Conservation (phyloP, 2,888 invertebrate species). For the Heliconius ethilla region DNA sequence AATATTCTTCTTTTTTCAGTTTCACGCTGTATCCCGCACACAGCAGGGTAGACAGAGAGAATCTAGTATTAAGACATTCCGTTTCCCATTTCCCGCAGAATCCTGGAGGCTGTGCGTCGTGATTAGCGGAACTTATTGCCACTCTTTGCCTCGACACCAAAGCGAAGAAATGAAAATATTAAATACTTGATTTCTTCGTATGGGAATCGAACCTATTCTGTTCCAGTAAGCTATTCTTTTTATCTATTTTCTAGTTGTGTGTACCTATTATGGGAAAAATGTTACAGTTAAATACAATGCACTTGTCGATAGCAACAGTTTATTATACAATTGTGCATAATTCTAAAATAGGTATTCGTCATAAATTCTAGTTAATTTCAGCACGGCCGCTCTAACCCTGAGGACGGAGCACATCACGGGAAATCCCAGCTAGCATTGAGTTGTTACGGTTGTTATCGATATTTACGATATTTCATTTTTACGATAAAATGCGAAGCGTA, state of each 20-base stretch:
- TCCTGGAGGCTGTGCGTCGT: too few species aligned
- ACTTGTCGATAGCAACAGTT: not conserved
- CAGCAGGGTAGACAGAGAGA: too few species aligned
- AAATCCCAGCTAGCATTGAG: slow-evolving; percentile 31
- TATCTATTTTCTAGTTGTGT: not conserved
- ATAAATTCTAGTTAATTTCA: slow-evolving; percentile 25
- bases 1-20: too few species aligned
- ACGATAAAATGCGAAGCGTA: not conserved
- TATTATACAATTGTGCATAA: slow-evolving; percentile 9
- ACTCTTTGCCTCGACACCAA: too few species aligned
- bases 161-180: too few species aligned
- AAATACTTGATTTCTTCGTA: too few species aligned
- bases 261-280: not conserved
- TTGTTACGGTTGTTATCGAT: slow-evolving; percentile 7
- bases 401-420: slow-evolving; percentile 33
- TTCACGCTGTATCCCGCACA: too few species aligned
- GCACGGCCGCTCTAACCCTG: slow-evolving; percentile 28
- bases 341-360: slow-evolving; percentile 29
- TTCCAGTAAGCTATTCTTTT: not conserved
- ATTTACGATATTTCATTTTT: not conserved
- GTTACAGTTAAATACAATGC: slow-evolving; percentile 3
- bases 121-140: too few species aligned
- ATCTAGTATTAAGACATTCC: too few species aligned
- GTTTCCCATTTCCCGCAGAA: too few species aligned
- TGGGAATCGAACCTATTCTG: too few species aligned